Conservation (phyloP, 2,797 vertebrate genomes). For the Poliocrania exsul region DNA sequence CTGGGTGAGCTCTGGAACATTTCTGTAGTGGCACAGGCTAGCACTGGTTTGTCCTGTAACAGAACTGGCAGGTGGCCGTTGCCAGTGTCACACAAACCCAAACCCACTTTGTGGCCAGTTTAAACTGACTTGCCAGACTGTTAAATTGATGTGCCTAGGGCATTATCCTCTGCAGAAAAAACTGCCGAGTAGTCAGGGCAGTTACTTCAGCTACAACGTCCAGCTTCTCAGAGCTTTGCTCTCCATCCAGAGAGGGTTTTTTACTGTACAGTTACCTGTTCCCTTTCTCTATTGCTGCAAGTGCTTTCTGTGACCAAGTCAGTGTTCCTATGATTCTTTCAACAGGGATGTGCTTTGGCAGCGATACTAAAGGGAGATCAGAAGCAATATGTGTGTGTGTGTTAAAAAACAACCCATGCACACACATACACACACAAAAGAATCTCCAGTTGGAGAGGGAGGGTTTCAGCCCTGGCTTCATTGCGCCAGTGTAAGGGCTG, state of each 20-base stretch:
- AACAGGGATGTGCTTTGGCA: neutral
- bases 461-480: neutral
- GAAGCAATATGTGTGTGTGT: neutral
- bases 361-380: neutral
- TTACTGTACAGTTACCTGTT: neutral
- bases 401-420: accelerated
- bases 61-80: neutral
- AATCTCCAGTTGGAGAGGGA: neutral
- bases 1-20: neutral
- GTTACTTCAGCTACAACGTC: neutral
- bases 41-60: neutral
- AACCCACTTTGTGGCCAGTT: neutral
- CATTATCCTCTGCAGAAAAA: neutral
- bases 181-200: neutral
- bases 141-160: neutral
- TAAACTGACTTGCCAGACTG: neutral
- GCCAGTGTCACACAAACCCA: neutral
- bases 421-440: accelerated
- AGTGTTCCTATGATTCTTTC: neutral
- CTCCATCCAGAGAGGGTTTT: neutral
- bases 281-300: neutral
- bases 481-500: neutral
- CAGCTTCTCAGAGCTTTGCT: neutral
- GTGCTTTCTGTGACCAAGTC: neutral
- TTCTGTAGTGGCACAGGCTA: neutral